A percentile compares a stretch with the other conserved stretches of the same genome.
phyloP scores from a whole-genome alignment of 2,113 vertebrate species.

The Caranx melampygus region DNA sequence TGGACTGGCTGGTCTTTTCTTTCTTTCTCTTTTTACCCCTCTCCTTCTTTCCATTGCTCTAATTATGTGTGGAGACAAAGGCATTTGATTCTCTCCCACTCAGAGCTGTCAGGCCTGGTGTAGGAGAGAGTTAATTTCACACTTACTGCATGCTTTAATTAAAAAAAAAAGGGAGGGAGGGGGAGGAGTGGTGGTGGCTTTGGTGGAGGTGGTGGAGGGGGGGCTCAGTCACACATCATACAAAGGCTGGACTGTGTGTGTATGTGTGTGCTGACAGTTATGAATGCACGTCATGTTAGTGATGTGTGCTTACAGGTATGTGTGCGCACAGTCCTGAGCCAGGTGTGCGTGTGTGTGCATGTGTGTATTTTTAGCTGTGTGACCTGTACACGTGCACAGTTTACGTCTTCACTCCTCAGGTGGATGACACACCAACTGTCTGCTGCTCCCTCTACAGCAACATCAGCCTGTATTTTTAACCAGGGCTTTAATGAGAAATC shows the following conservation, averaged over 20 bases:
- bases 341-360: conserved; percentile 44
- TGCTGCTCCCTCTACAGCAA: conserved; percentile 46
- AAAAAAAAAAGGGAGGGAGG: conserved; percentile 57
- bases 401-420: conserved; percentile 47
- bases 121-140: conserved; percentile 89
- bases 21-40: conserved; percentile 46
- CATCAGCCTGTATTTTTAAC: conserved; percentile 68
- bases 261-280: conserved; percentile 7
- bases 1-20: conserved; percentile 52
- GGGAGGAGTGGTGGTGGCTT: conserved; percentile 38
- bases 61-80: conserved; percentile 86
- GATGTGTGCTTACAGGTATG: conserved; percentile 46
- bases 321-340: neutral
- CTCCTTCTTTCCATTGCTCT: conserved; percentile 77
- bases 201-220: neutral
- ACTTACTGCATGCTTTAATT: conserved; percentile 89
- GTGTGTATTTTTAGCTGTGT: conserved; percentile 45
- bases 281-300: conserved; percentile 33
- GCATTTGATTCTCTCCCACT: conserved; percentile 83
- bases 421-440: conserved; percentile 43
- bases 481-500: conserved; percentile 73
- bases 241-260: conserved; percentile 56
- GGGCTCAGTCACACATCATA: conserved; percentile 61
- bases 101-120: conserved; percentile 83
- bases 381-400: conserved; percentile 32